phyloP scores from a whole-genome alignment of 1,140 invertebrate genomes.

The Cydia strobilella region DNA sequence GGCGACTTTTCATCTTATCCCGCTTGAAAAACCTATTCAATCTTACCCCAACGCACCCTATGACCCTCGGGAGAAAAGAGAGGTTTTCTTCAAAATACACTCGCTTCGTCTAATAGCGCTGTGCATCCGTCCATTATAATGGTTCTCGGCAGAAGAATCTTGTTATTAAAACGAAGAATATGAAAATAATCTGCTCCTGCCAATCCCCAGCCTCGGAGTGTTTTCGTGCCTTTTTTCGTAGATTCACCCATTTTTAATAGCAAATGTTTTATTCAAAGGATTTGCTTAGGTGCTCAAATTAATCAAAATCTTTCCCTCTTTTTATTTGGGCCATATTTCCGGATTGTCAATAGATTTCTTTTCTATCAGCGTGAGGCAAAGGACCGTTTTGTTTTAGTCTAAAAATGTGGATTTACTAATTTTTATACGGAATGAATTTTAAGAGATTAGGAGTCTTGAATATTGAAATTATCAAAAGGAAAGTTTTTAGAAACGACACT shows the following conservation, averaged over 20 bases:
- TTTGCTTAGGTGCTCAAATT: slow-evolving; percentile 16
- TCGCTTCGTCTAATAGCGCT: neutral
- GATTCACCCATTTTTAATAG: slow-evolving; percentile 24
- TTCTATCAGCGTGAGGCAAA: neutral
- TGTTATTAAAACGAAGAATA: slow-evolving; percentile 31
- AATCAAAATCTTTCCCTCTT: slow-evolving; percentile 28
- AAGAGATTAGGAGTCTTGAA: too few species aligned
- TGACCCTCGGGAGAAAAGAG: neutral
- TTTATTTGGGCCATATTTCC: slow-evolving; percentile 7
- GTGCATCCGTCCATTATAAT: slow-evolving; percentile 23
- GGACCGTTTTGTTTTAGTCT: neutral
- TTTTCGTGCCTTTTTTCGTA: slow-evolving; percentile 22
- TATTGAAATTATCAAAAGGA: too few species aligned
- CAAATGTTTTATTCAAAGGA: slow-evolving; percentile 31
- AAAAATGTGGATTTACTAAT: neutral
- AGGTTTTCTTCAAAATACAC: neutral
- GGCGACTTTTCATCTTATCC: too few species aligned
- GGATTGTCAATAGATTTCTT: neutral
- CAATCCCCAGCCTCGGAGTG: slow-evolving; percentile 19
- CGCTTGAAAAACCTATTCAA: too few species aligned
- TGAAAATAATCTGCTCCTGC: slow-evolving; percentile 27
- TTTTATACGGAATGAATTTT: neutral
- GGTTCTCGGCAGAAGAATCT: slow-evolving; percentile 24
- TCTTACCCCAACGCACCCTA: too few species aligned
- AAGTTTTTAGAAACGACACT: too few species aligned